A percentile compares a stretch with the other conserved stretches of the same genome.
Evolutionary conservation across 92 coral and sea anemone genomes (phyloP).

Genomic region (Diadumene lineata): DNA sequence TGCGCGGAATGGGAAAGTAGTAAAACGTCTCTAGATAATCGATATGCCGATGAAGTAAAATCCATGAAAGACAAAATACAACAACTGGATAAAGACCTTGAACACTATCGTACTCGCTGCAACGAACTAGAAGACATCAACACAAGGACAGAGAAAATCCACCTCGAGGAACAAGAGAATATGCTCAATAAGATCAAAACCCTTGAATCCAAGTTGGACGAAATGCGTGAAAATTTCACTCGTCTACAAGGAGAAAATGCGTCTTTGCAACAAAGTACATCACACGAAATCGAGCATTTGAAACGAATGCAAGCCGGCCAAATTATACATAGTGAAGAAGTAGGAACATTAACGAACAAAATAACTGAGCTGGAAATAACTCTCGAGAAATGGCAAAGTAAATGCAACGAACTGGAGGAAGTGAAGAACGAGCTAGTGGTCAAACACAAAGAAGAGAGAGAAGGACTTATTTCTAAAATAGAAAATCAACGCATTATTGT

Average conservation of each 20-base stretch:
- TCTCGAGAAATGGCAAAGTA: slow-evolving; percentile 40
- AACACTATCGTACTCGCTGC: slow-evolving; percentile 40
- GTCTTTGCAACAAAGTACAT: not conserved
- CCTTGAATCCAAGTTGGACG: slow-evolving; percentile 29
- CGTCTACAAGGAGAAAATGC: slow-evolving; percentile 25
- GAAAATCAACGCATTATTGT: slow-evolving; percentile 25
- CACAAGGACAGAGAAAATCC: slow-evolving; percentile 21
- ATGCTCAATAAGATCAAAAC: slow-evolving; percentile 24
- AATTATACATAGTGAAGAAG: slow-evolving; percentile 44
- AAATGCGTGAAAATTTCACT: slow-evolving; percentile 8
- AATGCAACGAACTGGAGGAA: slow-evolving; percentile 59
- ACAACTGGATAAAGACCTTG: slow-evolving; percentile 61
- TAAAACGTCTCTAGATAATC: slow-evolving; percentile 62
- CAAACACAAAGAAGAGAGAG: slow-evolving; percentile 46
- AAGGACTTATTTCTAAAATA: slow-evolving; percentile 39
- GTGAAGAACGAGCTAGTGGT: slow-evolving; percentile 50
- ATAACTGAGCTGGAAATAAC: slow-evolving; percentile 55
- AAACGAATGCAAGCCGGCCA: too few species aligned
- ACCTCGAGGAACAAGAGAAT: slow-evolving; percentile 19
- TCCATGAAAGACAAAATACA: slow-evolving; percentile 37
- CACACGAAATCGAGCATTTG: slow-evolving; percentile 30
- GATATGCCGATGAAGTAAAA: slow-evolving; percentile 56
- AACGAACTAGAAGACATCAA: slow-evolving; percentile 62
- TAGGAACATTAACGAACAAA: slow-evolving; percentile 45
- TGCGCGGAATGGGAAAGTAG: slow-evolving; percentile 64